These are phyloP conservation scores for Hyalella azteca DNA, from an alignment of 2,888 invertebrate genomes.

Conservation along the genomic window DNA sequence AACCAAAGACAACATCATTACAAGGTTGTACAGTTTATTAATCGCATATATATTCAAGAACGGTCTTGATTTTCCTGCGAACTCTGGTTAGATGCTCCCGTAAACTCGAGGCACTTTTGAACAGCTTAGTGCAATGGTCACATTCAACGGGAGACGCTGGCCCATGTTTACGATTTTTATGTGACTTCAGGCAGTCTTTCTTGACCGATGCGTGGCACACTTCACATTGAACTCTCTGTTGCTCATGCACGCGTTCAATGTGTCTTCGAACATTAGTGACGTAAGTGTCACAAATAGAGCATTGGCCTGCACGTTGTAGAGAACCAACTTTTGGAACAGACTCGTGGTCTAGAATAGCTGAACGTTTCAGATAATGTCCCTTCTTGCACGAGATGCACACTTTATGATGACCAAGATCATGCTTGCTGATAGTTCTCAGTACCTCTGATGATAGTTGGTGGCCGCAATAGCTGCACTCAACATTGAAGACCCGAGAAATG, in stretches of 20 bases:
- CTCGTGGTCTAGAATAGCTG: background rate
- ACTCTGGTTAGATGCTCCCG: background rate
- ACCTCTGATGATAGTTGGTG: background rate
- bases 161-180: slow-evolving; percentile 27
- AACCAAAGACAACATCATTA: background rate
- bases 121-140: slow-evolving; percentile 7
- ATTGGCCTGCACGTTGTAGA: background rate
- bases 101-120: slow-evolving; percentile 6
- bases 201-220: background rate
- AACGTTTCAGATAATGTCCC: background rate
- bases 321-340: background rate
- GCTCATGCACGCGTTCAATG: background rate
- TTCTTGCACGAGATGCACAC: slow-evolving; percentile 9
- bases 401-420: slow-evolving; percentile 2
- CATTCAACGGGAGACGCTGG: background rate
- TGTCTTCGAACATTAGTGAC: background rate
- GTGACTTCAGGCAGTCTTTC: slow-evolving; percentile 13
- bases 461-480: background rate
- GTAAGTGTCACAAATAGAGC: background rate
- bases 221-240: slow-evolving; percentile 1
- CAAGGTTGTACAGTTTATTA: background rate
- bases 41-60: background rate
- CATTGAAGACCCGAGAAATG: too few relatives aligned
- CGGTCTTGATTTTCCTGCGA: background rate
- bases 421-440: background rate